Evolutionary conservation across 2,113 vertebrate genomes (phyloP), one percentile per base, ranked within the genome.

Genomic region (Ploceus nigricollis): DNA sequence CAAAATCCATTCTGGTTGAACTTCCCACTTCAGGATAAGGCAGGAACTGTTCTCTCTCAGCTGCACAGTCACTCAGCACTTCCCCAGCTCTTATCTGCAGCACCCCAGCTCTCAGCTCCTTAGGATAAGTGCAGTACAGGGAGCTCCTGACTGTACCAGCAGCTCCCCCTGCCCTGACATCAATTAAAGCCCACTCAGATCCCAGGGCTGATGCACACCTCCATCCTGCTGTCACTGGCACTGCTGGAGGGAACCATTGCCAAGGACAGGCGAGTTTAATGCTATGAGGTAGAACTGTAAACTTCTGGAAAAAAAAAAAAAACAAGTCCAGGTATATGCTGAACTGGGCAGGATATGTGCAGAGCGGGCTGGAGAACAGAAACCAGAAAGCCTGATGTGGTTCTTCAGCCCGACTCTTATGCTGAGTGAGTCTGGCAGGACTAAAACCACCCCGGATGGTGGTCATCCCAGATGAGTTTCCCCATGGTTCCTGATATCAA

Each of bases 11-110:
- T 95, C 58, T 84, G 47, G 79, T 95, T 88, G 90, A 92, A 94
- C 88, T 93, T 96, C 90, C 93, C 90, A 68, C 76, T 96, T 88
- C 76, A 90, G 93, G 87, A 97, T 95, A 96, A 97, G 79, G 82
- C 75, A 93, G 85, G 21, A 87, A 42, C 94, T 96, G 94, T 78
- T 97, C 90, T 96, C 82, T 95, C 87, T 94, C 96, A 96, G 65
- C 77, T 90, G 60, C 76, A 93, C 79, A 86, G 93, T 79, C 96
- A 96, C 90, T 89, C 92, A 96, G 37, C 94, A 93, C 90, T 95
- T 94, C n/a, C 31, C 60, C 10, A 2, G 56, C 69, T 94, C 72
- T 84, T 93, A 78, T 96, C 88, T 90, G 64, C 57, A 83, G 54
- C 1, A 4, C 50, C 58, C 70, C 35, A 72, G 84, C 90, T 88